A percentile compares a stretch with the other conserved stretches of the same genome.
Conservation (phyloP, 2,113 vertebrate genomes). For the Saguinus imperator region DNA sequence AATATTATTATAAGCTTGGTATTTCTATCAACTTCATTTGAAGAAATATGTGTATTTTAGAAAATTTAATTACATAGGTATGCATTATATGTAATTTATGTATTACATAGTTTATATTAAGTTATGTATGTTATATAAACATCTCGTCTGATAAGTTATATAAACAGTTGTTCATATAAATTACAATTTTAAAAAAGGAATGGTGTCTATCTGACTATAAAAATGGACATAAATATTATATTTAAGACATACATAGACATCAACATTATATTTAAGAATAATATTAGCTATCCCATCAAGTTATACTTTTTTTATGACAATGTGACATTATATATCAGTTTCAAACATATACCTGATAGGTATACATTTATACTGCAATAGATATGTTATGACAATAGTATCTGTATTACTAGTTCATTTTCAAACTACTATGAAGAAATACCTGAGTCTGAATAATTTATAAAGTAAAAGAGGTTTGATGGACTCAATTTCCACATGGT, state of each 20-base stretch:
- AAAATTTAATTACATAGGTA: neutral
- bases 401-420: neutral
- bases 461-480: too few relatives aligned
- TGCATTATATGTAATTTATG: too few relatives aligned
- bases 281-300: accelerated
- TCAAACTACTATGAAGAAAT: too few relatives aligned
- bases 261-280: neutral
- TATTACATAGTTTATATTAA: neutral
- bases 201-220: too few relatives aligned
- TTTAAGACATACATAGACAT: neutral
- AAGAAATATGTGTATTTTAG: neutral
- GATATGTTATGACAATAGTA: neutral
- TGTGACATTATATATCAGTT: neutral
- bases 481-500: too few relatives aligned
- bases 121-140: neutral
- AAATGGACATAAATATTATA: too few relatives aligned
- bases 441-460: too few relatives aligned
- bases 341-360: neutral
- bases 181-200: neutral
- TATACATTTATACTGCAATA: neutral
- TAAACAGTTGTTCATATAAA: neutral
- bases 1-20: neutral
- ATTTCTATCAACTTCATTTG: neutral
- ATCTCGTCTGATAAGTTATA: neutral
- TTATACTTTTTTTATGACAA: neutral